Evolutionary conservation across 2,888 invertebrate genomes (phyloP), one percentile per base, ranked within the genome.

Genomic region (Oscheius sp.): DNA sequence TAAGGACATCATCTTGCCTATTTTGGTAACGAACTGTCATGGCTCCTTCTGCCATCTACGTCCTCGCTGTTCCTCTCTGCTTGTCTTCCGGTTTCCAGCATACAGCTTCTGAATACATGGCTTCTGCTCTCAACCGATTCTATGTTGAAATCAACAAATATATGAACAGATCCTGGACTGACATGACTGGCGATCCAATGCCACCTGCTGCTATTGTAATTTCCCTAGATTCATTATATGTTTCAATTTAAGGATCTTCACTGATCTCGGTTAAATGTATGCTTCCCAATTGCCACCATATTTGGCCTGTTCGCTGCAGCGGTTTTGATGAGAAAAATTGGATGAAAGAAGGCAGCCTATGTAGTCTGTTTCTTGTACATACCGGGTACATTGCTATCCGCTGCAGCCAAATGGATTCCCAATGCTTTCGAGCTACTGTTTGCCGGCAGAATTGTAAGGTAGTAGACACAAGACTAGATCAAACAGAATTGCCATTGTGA

Each of bases 41-140:
- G 42, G 55, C 68, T 0, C 4, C 55, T 13, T 2, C 35, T 9
- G 68, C 68, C 37, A 68, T 68, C 10, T 35, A 68, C 35, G 21
- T 35, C 2, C 68, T 68, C 37, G 33, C 68, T 4, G 10, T 68
- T 35, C 3, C 68, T 1, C 68, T 68, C 11, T 68, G 68, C 29
- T 37, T 68, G 1, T 68, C 68, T 32, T 68, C 68, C 2, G 68
- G 68, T 9, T 68, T 55, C 21, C 68, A 68, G 13, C 68, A 74
- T 21, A 21, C 0, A 21, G 21, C 21, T 21, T 21, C 21, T 55
- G 84, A 83, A 35, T 84, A 84, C 76, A 83, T 84, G 48, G 84
- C 84, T n/a, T 82, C 84, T 0, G 84, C 83, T 9, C 79, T 84
- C 53, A 84, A 84, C 63, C 84, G 83, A 59, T 83, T 83, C 0